Evolutionary conservation across 1,140 invertebrate genomes (phyloP), one percentile per base, ranked within the genome.

Genomic region (Sweltsa coloradensis): DNA sequence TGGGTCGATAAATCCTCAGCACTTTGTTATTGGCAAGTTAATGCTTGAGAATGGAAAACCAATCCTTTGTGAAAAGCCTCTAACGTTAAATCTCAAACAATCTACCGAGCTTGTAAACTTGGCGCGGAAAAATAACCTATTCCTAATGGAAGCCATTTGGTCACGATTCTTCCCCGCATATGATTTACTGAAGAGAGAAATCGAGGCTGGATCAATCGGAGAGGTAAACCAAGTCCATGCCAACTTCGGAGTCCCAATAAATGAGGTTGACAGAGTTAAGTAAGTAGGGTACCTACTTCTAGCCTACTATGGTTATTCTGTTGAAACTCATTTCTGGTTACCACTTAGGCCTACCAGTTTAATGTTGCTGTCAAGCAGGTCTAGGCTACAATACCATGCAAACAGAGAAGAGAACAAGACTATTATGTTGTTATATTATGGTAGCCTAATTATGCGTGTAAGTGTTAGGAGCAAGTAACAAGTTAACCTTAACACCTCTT

Each of bases 121-220:
- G 27, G 81, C 83, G 0, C 68, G 64, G 49, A 56, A 62, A 3
- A 80, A 81, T 57, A 75, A 80, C 5, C 57, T 84, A 0, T 88
- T 91, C 57, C 59, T 91, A 0, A 88, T 89, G 83, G 88, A 90
- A 71, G 87, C 76, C 11, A 70, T 89, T 26, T 93, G 89, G 88
- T 83, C 81, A 24, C 69, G 87, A 22, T 89, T 76, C 57, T 81
- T 89, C 53, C 89, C 89, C 1, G 70, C 73, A 6, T 89, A 88
- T 55, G 60, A 77, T 19, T 67, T 74, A 45, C 36, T 90, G 1
- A 70, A 71, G 45, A 67, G 79, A 50, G 66, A 76, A 34, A 63
- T 88, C 1, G 60, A 69, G 2, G 57, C 63, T 16, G 77, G 77
- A 39, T 70, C 58, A 21, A 70, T 93, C 26, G 89, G 89, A 3